phyloP scores from a whole-genome alignment of 1,140 invertebrate genomes.

The Andricus grossulariae region DNA sequence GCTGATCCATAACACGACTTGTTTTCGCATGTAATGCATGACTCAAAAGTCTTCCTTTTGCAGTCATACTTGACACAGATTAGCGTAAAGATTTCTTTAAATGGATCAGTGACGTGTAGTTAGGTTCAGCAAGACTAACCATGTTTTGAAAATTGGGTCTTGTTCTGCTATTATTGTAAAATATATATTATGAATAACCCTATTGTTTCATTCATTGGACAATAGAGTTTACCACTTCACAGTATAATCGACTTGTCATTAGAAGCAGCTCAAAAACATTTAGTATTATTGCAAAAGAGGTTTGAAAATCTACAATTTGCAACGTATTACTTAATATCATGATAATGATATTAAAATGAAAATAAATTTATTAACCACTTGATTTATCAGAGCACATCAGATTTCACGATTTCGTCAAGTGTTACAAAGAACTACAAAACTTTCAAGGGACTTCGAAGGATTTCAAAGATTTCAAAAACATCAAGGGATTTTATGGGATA shows the following conservation, averaged over 20 bases:
- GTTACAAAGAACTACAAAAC: no score
- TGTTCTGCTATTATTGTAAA: conserved; percentile 9
- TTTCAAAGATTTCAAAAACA: no score
- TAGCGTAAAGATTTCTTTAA: conserved; percentile 20
- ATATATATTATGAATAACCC: not conserved
- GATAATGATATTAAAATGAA: no score
- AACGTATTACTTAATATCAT: no score
- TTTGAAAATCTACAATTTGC: no score
- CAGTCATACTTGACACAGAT: conserved; percentile 26
- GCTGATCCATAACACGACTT: conserved; percentile 5
- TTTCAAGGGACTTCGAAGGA: no score
- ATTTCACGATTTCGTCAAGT: no score
- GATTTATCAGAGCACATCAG: no score
- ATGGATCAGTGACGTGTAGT: conserved; percentile 21
- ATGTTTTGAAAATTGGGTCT: conserved; percentile 11
- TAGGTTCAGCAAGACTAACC: conserved; percentile 19
- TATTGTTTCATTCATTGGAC: conserved; percentile 15
- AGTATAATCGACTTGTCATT: not conserved
- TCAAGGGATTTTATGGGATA: no score
- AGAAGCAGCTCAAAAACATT: no score
- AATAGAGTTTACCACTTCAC: not conserved
- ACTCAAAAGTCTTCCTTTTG: conserved; percentile 25
- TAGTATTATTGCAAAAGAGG: no score
- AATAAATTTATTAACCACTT: no score
- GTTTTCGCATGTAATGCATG: not conserved